These are phyloP conservation scores for Dexiosoma caninum DNA, from an alignment of 2,888 invertebrate species.

Conservation along the genomic window DNA sequence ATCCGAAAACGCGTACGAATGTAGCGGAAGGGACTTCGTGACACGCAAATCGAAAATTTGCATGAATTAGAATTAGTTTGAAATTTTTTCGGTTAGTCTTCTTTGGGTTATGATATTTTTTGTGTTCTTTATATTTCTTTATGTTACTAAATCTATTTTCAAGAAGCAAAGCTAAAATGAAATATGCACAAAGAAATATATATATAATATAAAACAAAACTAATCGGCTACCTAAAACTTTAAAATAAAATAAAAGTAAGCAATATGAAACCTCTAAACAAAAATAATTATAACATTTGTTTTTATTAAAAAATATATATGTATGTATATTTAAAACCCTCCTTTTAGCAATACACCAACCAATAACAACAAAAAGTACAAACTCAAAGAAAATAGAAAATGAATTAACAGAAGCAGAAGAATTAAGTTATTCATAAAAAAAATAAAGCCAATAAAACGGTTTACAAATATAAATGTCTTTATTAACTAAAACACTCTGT, in stretches of 20 bases:
- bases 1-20: no score
- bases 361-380: slow-evolving; percentile 63
- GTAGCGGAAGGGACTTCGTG: no score
- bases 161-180: background rate
- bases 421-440: slow-evolving; percentile 32
- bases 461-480: slow-evolving; percentile 16
- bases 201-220: background rate
- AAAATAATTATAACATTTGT: slow-evolving; percentile 19
- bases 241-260: slow-evolving; percentile 35
- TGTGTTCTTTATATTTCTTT: no score
- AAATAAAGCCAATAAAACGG: background rate
- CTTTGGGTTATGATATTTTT: no score
- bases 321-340: slow-evolving; percentile 22
- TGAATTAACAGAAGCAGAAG: slow-evolving; percentile 25
- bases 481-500: slow-evolving; percentile 12
- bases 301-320: no score
- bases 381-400: slow-evolving; percentile 64
- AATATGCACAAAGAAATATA: background rate
- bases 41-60: no score
- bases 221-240: slow-evolving; percentile 30
- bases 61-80: no score
- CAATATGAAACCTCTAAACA: slow-evolving; percentile 44
- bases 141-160: background rate
- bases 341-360: slow-evolving; percentile 61
- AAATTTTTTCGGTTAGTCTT: no score